Evolutionary conservation across 2,797 vertebrate species (phyloP).

Genomic region (Bradypodion ventrale): DNA sequence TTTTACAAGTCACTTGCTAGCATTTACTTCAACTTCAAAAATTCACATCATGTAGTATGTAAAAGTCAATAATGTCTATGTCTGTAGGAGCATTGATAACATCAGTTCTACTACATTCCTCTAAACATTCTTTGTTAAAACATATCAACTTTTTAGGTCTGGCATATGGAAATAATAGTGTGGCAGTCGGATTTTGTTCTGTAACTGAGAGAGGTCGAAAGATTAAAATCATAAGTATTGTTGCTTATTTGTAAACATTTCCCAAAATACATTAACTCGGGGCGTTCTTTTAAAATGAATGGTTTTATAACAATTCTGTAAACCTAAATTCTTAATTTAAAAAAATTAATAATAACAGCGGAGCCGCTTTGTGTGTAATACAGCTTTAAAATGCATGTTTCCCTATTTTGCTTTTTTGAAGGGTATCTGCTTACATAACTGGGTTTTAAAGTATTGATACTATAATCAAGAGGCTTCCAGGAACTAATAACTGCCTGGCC

Average conservation of each 20-base stretch:
- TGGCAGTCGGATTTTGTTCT: not conserved
- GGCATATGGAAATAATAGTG: not conserved
- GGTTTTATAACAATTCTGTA: constrained; percentile 31
- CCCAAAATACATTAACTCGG: constrained; percentile 39
- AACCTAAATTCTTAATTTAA: constrained; percentile 48
- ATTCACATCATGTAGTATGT: constrained; percentile 48
- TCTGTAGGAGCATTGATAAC: constrained; percentile 17
- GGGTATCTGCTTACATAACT: constrained; percentile 60
- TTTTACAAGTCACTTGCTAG: constrained; percentile 43
- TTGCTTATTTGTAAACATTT: constrained; percentile 45
- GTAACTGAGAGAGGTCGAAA: not conserved
- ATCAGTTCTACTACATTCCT: not conserved
- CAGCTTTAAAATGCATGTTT: constrained; percentile 64
- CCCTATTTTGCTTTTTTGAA: constrained; percentile 45
- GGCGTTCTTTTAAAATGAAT: not conserved
- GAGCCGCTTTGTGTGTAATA: constrained; percentile 47
- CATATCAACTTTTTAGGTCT: constrained; percentile 5
- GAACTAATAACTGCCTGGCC: constrained; percentile 63
- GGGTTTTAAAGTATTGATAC: constrained; percentile 32
- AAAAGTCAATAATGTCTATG: constrained; percentile 19
- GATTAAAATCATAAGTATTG: constrained; percentile 45
- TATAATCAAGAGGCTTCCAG: constrained; percentile 65
- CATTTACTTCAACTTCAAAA: constrained; percentile 42
- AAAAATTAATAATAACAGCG: not conserved
- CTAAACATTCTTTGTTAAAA: not conserved